Conservation (phyloP, 2,888 invertebrate species). For the Lasioglossum malachurum region DNA sequence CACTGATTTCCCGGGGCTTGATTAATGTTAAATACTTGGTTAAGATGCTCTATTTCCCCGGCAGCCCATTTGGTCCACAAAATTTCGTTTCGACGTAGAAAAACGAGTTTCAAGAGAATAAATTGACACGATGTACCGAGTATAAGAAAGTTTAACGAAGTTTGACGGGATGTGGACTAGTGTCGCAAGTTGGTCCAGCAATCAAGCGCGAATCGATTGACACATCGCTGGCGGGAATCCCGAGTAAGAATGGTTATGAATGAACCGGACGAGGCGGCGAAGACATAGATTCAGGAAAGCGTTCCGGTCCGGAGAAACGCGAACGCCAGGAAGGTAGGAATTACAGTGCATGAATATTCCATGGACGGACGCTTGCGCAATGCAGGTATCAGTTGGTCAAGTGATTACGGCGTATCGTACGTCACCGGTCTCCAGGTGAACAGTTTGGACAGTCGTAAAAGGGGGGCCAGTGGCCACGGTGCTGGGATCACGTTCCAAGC, state of each 20-base stretch:
- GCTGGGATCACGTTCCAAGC: conserved; percentile 42
- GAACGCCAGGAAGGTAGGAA: conserved; percentile 57
- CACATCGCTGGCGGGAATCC: not conserved
- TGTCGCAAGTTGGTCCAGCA: not conserved
- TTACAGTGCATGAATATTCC: conserved; percentile 69
- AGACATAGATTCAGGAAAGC: conserved; percentile 13
- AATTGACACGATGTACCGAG: not conserved
- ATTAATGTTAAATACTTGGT: not conserved
- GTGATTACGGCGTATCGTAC: conserved; percentile 60
- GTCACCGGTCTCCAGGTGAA: conserved; percentile 48
- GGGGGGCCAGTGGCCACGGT: conserved; percentile 14
- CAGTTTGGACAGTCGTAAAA: conserved; percentile 41
- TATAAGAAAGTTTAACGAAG: not conserved
- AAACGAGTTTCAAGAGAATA: not conserved
- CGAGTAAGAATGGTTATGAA: conserved; percentile 22
- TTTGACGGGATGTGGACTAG: not conserved
- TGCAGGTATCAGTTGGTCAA: conserved; percentile 58
- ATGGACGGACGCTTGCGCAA: conserved; percentile 62
- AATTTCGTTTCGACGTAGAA: not conserved
- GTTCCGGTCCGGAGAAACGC: not conserved
- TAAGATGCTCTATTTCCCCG: not conserved
- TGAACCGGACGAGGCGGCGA: conserved; percentile 12
- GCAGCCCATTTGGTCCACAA: not conserved
- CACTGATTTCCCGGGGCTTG: not conserved
- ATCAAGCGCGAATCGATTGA: not conserved